Evolutionary conservation across 1,140 invertebrate species (phyloP).

Genomic region (Platyscapa corneri): DNA sequence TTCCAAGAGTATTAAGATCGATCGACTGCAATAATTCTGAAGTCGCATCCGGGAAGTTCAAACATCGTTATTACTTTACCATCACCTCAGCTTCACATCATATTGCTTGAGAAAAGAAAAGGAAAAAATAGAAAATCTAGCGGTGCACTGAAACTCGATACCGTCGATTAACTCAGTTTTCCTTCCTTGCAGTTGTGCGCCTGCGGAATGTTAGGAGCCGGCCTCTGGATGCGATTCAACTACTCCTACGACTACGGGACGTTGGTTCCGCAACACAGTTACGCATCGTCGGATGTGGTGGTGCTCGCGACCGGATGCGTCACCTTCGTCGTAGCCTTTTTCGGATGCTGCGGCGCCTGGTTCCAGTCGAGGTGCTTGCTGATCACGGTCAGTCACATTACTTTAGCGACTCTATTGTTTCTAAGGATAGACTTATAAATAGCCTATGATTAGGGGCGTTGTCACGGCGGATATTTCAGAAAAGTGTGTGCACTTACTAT

Average conservation of each 20-base stretch:
- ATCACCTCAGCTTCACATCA: not conserved
- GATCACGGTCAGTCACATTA: slow-evolving; percentile 78
- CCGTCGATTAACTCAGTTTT: not conserved
- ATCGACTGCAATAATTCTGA: not conserved
- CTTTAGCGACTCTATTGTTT: slow-evolving; percentile 8
- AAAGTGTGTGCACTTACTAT: too few relatives aligned
- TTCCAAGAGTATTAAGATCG: not conserved
- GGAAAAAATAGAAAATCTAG: too few relatives aligned
- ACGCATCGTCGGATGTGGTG: slow-evolving; percentile 81
- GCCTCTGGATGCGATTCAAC: slow-evolving; percentile 82
- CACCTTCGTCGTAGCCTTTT: slow-evolving; percentile 84
- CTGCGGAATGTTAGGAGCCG: slow-evolving; percentile 83
- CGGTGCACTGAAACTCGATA: not conserved
- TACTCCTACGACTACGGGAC: slow-evolving; percentile 79
- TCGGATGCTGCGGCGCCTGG: slow-evolving; percentile 88
- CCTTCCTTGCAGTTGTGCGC: slow-evolving; percentile 79
- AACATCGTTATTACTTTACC: too few relatives aligned
- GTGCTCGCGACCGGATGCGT: slow-evolving; percentile 81
- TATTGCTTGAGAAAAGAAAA: too few relatives aligned
- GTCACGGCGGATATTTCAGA: too few relatives aligned
- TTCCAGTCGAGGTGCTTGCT: slow-evolving; percentile 86
- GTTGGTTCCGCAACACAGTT: slow-evolving; percentile 81
- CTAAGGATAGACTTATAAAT: too few relatives aligned
- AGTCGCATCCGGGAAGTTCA: not conserved
- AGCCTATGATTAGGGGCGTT: too few relatives aligned